Conservation (phyloP, 1,140 invertebrate genomes). For the Apolygus lucorum region DNA sequence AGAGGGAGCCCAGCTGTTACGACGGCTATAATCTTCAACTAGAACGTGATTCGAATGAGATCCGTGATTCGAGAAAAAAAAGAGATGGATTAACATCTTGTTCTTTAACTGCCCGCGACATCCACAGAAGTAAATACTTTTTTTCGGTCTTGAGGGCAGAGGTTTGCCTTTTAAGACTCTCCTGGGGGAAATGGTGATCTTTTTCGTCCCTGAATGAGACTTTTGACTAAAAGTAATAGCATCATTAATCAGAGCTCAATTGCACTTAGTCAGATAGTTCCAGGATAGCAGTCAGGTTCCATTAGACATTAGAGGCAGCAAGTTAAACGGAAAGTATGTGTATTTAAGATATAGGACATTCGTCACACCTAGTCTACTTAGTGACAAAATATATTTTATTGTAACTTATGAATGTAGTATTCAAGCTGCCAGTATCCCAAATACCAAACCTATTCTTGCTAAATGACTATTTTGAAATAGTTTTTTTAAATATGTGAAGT, state of each 20-base stretch:
- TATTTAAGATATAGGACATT: too few relatives aligned
- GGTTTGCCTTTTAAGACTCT: background rate
- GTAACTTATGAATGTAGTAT: too few relatives aligned
- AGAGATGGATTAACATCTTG: slow-evolving; percentile 6
- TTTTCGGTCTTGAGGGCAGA: background rate
- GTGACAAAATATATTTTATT: too few relatives aligned
- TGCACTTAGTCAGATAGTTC: too few relatives aligned
- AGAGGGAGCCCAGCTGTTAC: background rate
- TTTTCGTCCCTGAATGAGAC: background rate
- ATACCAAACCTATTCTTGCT: too few relatives aligned
- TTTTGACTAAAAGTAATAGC: background rate
- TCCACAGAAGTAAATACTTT: slow-evolving; percentile 6
- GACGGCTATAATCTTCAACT: background rate
- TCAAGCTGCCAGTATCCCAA: too few relatives aligned
- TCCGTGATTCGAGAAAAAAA: background rate
- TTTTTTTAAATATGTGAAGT: too few relatives aligned
- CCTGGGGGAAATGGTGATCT: background rate
- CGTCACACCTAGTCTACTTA: too few relatives aligned
- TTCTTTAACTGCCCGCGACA: slow-evolving; percentile 2
- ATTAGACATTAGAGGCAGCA: too few relatives aligned
- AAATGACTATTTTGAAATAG: too few relatives aligned
- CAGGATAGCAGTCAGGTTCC: too few relatives aligned
- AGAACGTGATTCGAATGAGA: slow-evolving; percentile 5
- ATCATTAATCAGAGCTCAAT: background rate
- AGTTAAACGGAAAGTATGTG: too few relatives aligned